Evolutionary conservation across 2,797 vertebrate genomes (phyloP).

Genomic region (Dryobates pubescens): DNA sequence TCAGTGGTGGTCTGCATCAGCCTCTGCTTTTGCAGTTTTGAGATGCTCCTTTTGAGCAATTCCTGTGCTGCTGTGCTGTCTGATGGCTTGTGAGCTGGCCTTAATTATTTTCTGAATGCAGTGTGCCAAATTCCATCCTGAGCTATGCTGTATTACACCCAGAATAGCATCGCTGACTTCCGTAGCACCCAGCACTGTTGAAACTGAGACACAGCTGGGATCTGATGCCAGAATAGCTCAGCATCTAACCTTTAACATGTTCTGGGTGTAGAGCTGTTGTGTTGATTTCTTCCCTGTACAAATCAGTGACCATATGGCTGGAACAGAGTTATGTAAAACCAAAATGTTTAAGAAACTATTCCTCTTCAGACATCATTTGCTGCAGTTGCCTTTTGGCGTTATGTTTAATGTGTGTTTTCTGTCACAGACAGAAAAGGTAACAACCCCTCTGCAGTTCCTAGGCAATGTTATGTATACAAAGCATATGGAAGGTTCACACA

Average conservation of each 20-base stretch:
- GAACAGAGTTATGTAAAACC: background rate
- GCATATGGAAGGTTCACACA: slow-evolving; percentile 57
- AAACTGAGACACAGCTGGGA: background rate
- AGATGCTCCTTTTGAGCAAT: slow-evolving; percentile 50
- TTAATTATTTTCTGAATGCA: background rate
- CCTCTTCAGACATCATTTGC: slow-evolving; percentile 25
- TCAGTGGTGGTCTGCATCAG: background rate
- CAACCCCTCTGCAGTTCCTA: slow-evolving; percentile 47
- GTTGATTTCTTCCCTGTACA: background rate
- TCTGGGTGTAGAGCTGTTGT: background rate
- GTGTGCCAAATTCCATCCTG: background rate
- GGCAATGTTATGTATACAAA: slow-evolving; percentile 40
- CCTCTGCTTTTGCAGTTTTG: background rate
- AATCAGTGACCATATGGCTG: slow-evolving; percentile 51
- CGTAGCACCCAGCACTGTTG: background rate
- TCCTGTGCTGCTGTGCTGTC: background rate
- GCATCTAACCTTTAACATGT: background rate
- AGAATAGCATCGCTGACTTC: background rate
- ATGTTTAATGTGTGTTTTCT: slow-evolving; percentile 47
- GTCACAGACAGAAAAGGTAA: slow-evolving; percentile 47
- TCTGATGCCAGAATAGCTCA: background rate
- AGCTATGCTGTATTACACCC: background rate
- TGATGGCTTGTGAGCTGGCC: background rate
- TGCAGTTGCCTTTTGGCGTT: slow-evolving; percentile 50
- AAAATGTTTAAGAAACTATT: background rate